Percentiles rank a stretch among this genome's conserved stretches.
Evolutionary conservation across 2,113 vertebrate species (phyloP).

Genomic region (Platysteira castanea): DNA sequence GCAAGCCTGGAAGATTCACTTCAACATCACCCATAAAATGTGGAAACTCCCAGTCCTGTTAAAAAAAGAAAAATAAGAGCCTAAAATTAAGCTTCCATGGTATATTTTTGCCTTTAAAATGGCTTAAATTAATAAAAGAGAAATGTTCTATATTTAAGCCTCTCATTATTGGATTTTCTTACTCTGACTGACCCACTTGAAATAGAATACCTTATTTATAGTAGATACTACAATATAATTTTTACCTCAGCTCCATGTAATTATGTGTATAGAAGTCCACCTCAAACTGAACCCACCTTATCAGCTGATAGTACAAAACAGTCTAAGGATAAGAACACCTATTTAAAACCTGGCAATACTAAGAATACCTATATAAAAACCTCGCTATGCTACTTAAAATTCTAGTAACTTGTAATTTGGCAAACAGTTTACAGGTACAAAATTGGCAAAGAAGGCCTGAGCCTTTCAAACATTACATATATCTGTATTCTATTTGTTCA

Average conservation of each 20-base stretch:
- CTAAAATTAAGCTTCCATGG: neutral
- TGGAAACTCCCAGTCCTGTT: constrained; percentile 97
- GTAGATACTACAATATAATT: neutral
- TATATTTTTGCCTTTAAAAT: neutral
- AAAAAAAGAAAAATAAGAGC: constrained; percentile 17
- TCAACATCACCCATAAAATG: constrained; percentile 98
- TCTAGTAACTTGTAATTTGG: neutral
- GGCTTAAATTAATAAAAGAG: neutral
- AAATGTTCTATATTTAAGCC: constrained; percentile 11
- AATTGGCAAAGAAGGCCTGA: neutral
- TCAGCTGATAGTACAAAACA: neutral
- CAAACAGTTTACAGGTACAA: neutral
- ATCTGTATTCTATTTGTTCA: neutral
- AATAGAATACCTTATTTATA: constrained; percentile 5
- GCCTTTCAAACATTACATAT: neutral
- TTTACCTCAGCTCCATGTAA: constrained; percentile 16
- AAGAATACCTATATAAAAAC: neutral
- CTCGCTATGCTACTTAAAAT: neutral
- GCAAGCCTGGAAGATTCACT: constrained; percentile 93
- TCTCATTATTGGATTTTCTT: neutral
- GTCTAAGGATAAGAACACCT: neutral
- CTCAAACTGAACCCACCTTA: neutral
- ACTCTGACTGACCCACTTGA: neutral
- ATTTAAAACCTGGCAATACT: neutral
- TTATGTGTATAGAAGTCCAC: neutral